Evolutionary conservation across 2,797 vertebrate species (phyloP), one percentile per base, ranked within the genome.

Genomic region (Chloroceryle amazona): DNA sequence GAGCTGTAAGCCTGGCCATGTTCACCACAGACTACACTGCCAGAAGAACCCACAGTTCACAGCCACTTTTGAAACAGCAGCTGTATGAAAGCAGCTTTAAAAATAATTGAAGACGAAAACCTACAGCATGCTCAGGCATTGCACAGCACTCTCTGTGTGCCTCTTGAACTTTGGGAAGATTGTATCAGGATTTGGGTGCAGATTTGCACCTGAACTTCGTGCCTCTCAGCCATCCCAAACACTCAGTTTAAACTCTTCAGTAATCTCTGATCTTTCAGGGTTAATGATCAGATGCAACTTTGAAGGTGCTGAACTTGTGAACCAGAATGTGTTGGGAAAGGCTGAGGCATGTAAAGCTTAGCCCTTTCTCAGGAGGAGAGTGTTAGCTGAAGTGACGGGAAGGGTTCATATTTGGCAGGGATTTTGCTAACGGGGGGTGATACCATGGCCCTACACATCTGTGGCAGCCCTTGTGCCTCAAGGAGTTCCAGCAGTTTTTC

Each of bases 301-400:
- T 94, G 94, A 91, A 95, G 92, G 62, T 0, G 2, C 82, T 97
- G 95, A 97, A 95, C 94, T 97, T 93, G 73, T 96, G 95, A 96
- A 96, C 91, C 94, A 88, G 95, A 90, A 83, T 87, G 82, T 90
- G 89, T 18, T 92, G 93, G 86, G 92, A 94, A 95, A 89, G 58
- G 81, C 88, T 0, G 6, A 62, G 76, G 82, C 78, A 66, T 6
- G 74, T n/a, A 44, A 66, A 85, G 93, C 81, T 96, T 39, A 94
- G 94, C 90, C 66, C 42, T 68, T 93, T 96, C 93, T 83, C 89
- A 88, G 94, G 89, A 86, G 61, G 10, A 41, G 37, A 46, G 41
- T 1, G 29, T 22, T 65, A 41, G 91, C 92, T 46, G 82, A n/a
- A 25, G 37, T 0, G 3, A 3, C 1, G 1, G 80, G 47, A 44